A percentile compares a stretch with the other conserved stretches of the same genome.
Evolutionary conservation across 2,113 vertebrate species (phyloP).

Genomic region (Nipponia nippon): DNA sequence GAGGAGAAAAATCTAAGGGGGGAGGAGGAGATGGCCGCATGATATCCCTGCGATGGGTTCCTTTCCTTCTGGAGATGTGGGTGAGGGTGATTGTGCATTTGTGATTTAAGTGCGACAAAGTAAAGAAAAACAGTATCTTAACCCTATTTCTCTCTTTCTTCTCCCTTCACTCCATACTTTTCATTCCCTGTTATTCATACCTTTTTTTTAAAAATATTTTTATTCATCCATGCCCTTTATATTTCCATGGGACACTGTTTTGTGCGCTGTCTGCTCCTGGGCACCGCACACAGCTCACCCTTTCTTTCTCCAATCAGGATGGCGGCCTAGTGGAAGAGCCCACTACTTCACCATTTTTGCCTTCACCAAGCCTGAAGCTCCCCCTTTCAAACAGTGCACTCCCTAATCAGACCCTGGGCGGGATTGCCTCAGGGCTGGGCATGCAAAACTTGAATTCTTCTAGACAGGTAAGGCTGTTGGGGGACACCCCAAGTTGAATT

Average conservation of each 20-base stretch:
- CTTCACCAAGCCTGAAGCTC: conserved; percentile 99
- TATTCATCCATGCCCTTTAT: conserved; percentile 10
- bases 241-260: conserved; percentile 58
- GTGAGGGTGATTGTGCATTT: neutral
- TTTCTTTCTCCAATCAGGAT: conserved; percentile 85
- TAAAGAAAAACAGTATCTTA: conserved; percentile 48
- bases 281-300: conserved; percentile 73
- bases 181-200: conserved; percentile 48
- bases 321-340: conserved; percentile 94
- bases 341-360: conserved; percentile 98
- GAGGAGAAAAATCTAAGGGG: neutral
- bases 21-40: neutral
- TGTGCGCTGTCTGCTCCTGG: conserved; percentile 57
- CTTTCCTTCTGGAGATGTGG: neutral
- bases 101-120: neutral
- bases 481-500: neutral
- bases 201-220: conserved; percentile 22
- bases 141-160: conserved; percentile 71
- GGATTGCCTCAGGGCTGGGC: conserved; percentile 93
- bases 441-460: conserved; percentile 99
- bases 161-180: conserved; percentile 60
- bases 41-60: neutral
- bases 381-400: conserved; percentile 96
- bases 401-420: conserved; percentile 94
- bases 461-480: conserved; percentile 87